phyloP scores from a whole-genome alignment of 92 coral and sea anemone genomes.

The Epizoanthus rinbou region DNA sequence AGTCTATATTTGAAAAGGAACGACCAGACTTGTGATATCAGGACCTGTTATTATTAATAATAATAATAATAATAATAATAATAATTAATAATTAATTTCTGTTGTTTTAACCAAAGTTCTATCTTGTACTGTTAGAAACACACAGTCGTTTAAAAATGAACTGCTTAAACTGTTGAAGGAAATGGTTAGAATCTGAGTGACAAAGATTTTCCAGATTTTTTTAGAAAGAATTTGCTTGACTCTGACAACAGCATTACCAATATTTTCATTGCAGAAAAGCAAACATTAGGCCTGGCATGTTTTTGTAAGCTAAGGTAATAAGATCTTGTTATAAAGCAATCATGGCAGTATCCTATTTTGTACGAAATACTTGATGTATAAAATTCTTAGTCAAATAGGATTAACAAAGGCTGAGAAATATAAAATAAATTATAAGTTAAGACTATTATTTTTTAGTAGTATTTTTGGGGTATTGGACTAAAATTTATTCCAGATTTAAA shows the following conservation, averaged over 20 bases:
- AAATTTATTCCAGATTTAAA: no score
- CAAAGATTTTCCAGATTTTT: not conserved
- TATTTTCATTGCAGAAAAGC: not conserved
- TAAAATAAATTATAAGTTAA: no score
- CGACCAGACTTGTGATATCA: not conserved
- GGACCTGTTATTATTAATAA: not conserved
- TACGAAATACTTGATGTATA: not conserved
- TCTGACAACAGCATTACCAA: not conserved
- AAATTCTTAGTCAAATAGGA: slow-evolving; percentile 15
- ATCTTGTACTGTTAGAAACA: not conserved
- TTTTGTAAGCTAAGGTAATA: slow-evolving; percentile 13
- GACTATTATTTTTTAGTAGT: not conserved
- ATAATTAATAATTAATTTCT: not conserved
- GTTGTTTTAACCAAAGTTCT: not conserved
- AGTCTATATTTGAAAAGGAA: no score
- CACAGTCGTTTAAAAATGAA: not conserved
- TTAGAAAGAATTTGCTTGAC: not conserved
- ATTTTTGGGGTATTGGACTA: no score
- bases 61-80: no score
- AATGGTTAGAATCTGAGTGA: not conserved
- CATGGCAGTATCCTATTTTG: slow-evolving; percentile 5
- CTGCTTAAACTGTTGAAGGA: not conserved
- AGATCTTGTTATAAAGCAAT: no score
- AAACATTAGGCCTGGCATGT: slow-evolving; percentile 25
- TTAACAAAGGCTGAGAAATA: not conserved